phyloP scores from a whole-genome alignment of 2,113 vertebrate species.

The Lethenteron camtschaticum region DNA sequence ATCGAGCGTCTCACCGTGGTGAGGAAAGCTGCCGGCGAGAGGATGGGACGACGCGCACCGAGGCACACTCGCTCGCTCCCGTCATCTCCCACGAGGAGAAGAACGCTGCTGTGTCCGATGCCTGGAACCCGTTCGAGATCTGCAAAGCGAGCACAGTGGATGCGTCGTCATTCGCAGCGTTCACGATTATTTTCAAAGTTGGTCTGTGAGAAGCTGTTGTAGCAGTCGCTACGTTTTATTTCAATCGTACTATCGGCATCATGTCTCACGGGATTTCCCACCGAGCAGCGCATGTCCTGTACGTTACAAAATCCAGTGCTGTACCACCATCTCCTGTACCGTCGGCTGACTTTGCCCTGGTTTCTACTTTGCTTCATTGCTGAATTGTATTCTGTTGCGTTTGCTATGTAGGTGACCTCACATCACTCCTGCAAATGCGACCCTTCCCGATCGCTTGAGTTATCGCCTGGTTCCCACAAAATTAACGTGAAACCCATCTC shows the following conservation, averaged over 20 bases:
- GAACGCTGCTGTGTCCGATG: not conserved
- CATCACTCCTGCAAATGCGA: too few relatives aligned
- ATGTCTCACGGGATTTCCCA: not conserved
- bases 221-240: not conserved
- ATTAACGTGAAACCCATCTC: too few relatives aligned
- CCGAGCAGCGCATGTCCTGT: not conserved
- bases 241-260: not conserved
- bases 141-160: not conserved
- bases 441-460: too few relatives aligned
- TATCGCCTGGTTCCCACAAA: too few relatives aligned
- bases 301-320: not conserved
- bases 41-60: not conserved
- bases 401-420: too few relatives aligned
- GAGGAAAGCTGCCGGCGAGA: not conserved
- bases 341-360: too few relatives aligned
- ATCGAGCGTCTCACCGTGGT: not conserved
- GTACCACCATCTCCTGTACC: too few relatives aligned
- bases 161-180: not conserved
- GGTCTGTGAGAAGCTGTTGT: not conserved
- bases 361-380: too few relatives aligned
- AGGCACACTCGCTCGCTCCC: not conserved
- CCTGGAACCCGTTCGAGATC: not conserved
- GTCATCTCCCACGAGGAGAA: conserved; percentile 5
- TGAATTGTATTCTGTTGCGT: too few relatives aligned
- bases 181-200: not conserved